A percentile compares a stretch with the other conserved stretches of the same genome.
Evolutionary conservation across 2,797 vertebrate genomes (phyloP).

Genomic region (Ibycter americanus): DNA sequence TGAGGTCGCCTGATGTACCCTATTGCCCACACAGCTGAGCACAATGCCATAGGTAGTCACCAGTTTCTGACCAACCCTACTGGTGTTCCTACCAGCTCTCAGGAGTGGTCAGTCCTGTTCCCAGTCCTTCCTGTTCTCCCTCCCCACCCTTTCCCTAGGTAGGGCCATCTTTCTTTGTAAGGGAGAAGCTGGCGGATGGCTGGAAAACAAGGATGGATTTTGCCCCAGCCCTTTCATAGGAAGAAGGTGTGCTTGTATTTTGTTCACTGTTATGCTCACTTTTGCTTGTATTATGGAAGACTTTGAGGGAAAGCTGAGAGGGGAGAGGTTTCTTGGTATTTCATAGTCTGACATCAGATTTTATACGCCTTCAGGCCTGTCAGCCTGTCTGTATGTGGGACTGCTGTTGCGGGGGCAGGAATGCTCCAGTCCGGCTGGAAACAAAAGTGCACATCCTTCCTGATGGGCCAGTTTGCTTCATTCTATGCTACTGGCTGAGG

Average conservation of each 20-base stretch:
- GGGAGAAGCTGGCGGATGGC: neutral
- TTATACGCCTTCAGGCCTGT: neutral
- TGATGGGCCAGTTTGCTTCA: neutral
- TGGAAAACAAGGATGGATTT: neutral
- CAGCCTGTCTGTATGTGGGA: neutral
- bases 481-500: neutral
- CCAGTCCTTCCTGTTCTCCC: neutral
- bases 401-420: neutral
- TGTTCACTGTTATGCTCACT: neutral
- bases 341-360: neutral
- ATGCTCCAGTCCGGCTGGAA: neutral
- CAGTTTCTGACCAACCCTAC: neutral
- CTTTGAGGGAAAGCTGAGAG: neutral
- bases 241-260: neutral
- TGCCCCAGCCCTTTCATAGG: neutral
- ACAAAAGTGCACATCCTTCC: neutral
- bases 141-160: neutral
- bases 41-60: neutral
- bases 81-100: neutral
- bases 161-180: neutral
- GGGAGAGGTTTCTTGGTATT: neutral
- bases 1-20: rapidly evolving
- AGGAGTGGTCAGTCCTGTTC: neutral
- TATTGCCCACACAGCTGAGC: neutral
- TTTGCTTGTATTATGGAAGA: neutral